Conservation (phyloP, 2,888 invertebrate species). For the Polydrusus cervinus region DNA sequence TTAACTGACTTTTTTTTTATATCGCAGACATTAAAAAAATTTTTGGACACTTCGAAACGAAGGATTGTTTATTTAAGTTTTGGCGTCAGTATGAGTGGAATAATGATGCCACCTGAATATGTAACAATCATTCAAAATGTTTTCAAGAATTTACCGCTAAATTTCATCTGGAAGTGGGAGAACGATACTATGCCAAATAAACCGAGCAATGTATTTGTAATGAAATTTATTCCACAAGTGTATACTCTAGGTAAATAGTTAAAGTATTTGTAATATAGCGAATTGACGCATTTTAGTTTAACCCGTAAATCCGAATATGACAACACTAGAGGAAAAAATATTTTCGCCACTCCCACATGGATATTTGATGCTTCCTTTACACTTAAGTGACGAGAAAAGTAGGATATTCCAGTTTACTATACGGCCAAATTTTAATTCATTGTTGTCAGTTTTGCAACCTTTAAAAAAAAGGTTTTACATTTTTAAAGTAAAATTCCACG, state of each 20-base stretch:
- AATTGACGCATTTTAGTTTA: too few species aligned
- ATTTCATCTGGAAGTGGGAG: slow-evolving; percentile 70
- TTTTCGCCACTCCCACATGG: too few species aligned
- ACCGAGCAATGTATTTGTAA: slow-evolving; percentile 65
- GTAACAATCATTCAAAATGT: slow-evolving; percentile 36
- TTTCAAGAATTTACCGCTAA: slow-evolving; percentile 58
- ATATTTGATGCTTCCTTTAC: too few species aligned
- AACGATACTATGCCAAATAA: slow-evolving; percentile 62
- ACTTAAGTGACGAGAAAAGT: too few species aligned
- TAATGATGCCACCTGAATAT: slow-evolving; percentile 38
- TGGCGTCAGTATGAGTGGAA: slow-evolving; percentile 54
- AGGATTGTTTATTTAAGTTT: slow-evolving; percentile 60
- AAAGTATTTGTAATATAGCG: too few species aligned
- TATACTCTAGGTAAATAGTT: slow-evolving; percentile 49
- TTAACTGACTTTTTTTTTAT: slow-evolving; percentile 7
- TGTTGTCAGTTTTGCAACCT: too few species aligned
- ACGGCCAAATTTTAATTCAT: too few species aligned
- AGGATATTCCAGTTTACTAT: too few species aligned
- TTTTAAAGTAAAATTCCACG: too few species aligned
- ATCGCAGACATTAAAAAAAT: slow-evolving; percentile 54
- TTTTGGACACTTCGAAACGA: slow-evolving; percentile 56
- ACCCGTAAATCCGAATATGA: too few species aligned
- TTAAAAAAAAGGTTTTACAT: too few species aligned
- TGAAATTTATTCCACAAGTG: slow-evolving; percentile 51
- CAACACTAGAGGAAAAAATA: too few species aligned